Conservation (phyloP, 1,140 invertebrate species). For the Magallana gigas region DNA sequence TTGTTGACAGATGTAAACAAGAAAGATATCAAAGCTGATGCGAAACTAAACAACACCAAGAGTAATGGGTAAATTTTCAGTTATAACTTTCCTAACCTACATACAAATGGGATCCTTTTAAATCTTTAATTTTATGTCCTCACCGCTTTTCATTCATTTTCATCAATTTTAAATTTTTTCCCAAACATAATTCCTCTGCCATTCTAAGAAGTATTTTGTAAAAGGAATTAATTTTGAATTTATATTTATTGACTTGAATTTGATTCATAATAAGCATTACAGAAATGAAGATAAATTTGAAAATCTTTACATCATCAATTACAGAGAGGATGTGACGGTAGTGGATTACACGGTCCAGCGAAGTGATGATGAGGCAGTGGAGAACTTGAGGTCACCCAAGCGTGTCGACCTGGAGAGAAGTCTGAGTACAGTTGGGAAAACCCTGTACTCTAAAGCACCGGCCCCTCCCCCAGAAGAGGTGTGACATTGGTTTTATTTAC, state of each 20-base stretch:
- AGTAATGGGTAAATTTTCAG: background rate
- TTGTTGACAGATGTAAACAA: background rate
- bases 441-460: slow-evolving; percentile 41
- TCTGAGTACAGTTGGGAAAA: slow-evolving; percentile 47
- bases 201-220: no score
- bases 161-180: no score
- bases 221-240: no score
- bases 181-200: no score
- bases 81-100: no score
- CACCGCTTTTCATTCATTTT: no score
- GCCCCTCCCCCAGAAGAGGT: slow-evolving; percentile 19
- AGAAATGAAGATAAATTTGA: no score
- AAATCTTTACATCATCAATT: background rate
- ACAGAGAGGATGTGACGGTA: slow-evolving; percentile 49
- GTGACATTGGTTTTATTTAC: background rate
- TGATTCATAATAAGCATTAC: no score
- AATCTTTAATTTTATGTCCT: no score
- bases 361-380: slow-evolving; percentile 41
- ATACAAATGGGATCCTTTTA: no score
- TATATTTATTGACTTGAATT: no score
- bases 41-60: background rate
- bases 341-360: slow-evolving; percentile 46
- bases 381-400: slow-evolving; percentile 44
- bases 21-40: slow-evolving; percentile 33
- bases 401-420: slow-evolving; percentile 32